Conservation (phyloP, 2,113 vertebrate species). For the Zosterops japonicus region DNA sequence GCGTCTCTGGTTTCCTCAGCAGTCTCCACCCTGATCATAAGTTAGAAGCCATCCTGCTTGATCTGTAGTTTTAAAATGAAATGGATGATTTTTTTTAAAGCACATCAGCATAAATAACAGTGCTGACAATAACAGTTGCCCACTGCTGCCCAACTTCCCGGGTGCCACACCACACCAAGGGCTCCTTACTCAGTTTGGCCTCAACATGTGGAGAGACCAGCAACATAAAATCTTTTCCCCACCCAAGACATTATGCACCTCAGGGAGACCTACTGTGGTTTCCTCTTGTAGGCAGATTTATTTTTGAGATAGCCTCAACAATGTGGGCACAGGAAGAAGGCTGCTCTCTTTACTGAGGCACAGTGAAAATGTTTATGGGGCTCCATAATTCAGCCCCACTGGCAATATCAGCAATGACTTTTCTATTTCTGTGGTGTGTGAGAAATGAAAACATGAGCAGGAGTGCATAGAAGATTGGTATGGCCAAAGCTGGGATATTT, state of each 20-base stretch:
- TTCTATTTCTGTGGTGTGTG: background rate
- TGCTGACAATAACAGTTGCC: accelerated
- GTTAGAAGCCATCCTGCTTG: background rate
- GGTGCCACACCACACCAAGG: background rate
- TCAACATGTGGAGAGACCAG: background rate
- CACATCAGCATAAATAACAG: background rate
- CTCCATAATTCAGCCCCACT: background rate
- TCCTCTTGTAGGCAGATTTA: background rate
- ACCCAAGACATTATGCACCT: background rate
- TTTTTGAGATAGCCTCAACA: conserved; percentile 5
- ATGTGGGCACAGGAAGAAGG: background rate
- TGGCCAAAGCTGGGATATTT: background rate
- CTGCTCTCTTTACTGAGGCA: background rate
- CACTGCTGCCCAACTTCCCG: accelerated
- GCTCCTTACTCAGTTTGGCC: background rate
- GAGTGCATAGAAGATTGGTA: background rate
- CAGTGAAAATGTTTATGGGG: background rate
- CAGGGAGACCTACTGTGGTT: background rate
- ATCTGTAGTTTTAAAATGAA: background rate
- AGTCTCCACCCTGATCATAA: background rate
- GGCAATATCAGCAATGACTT: background rate
- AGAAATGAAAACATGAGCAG: background rate
- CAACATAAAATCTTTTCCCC: background rate
- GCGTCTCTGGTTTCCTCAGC: background rate
- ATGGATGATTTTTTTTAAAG: background rate